Conservation (phyloP, 2,797 vertebrate genomes). For the Urocyon cinereoargenteus region DNA sequence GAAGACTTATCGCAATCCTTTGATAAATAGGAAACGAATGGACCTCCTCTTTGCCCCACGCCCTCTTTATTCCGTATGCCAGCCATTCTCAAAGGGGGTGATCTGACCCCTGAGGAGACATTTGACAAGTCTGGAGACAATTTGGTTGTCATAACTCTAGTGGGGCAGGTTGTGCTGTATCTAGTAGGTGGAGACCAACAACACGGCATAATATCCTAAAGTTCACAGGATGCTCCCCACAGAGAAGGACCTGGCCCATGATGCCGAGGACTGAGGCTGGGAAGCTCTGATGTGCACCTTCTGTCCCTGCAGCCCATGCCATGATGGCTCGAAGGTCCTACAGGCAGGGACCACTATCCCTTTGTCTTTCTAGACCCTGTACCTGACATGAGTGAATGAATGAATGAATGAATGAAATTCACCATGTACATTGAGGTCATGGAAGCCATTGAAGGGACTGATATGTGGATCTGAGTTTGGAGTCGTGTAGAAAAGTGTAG, state of each 20-base stretch:
- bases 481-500: not conserved
- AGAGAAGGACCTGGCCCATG: accelerated
- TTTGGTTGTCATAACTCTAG: accelerated
- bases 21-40: not conserved
- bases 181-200: not conserved
- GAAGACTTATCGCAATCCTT: accelerated
- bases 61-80: not conserved
- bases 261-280: not conserved
- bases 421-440: accelerated
- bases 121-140: not conserved
- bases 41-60: too few relatives aligned
- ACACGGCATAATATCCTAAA: accelerated
- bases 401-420: not conserved
- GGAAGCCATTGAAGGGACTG: not conserved
- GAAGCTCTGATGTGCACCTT: accelerated
- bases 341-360: not conserved
- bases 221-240: not conserved
- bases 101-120: not conserved
- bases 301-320: not conserved
- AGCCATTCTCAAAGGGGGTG: not conserved
- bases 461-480: not conserved
- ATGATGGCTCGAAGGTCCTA: accelerated
- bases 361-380: not conserved
- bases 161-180: too few relatives aligned
- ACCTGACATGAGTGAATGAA: not conserved